A percentile compares a stretch with the other conserved stretches of the same genome.
These are phyloP conservation scores for Perccottus glenii DNA, from an alignment of 2,113 vertebrate genomes.

Conservation along the genomic window DNA sequence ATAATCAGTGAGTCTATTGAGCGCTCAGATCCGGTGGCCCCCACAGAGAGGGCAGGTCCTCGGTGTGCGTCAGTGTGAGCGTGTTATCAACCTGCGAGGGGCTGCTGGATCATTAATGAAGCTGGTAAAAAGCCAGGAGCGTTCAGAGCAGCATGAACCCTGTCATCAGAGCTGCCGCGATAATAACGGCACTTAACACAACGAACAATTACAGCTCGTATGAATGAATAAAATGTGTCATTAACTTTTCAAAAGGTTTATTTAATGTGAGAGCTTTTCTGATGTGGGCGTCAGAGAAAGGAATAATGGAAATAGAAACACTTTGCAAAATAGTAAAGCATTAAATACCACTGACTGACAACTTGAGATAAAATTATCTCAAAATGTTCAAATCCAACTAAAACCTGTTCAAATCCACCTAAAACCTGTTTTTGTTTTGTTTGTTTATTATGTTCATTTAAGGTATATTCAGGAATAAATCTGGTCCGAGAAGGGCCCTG, in stretches of 20 bases:
- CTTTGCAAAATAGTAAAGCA: background rate
- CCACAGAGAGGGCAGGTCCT: constrained; percentile 27
- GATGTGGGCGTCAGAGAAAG: constrained; percentile 7
- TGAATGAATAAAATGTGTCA: background rate
- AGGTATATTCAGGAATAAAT: no score
- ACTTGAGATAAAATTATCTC: no score
- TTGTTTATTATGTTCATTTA: no score
- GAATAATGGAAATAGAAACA: constrained; percentile 33
- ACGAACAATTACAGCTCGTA: constrained; percentile 4
- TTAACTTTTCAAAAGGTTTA: constrained; percentile 5
- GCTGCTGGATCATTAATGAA: constrained; percentile 26
- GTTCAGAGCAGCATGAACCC: background rate
- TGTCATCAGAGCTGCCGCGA: background rate
- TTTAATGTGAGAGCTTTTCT: constrained; percentile 6
- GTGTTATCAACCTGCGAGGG: background rate
- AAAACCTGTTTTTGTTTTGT: no score
- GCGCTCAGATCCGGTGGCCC: constrained; percentile 48
- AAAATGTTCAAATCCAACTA: no score
- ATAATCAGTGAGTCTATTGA: constrained; percentile 40
- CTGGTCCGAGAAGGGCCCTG: background rate
- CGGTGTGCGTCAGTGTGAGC: background rate
- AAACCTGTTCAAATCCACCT: no score
- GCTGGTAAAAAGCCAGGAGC: constrained; percentile 15
- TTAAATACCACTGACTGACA: no score
- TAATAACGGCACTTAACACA: constrained; percentile 22